Percentiles rank a stretch among this genome's conserved stretches.
These are phyloP conservation scores for Huso huso DNA, from an alignment of 2,797 vertebrate genomes.

Conservation along the genomic window DNA sequence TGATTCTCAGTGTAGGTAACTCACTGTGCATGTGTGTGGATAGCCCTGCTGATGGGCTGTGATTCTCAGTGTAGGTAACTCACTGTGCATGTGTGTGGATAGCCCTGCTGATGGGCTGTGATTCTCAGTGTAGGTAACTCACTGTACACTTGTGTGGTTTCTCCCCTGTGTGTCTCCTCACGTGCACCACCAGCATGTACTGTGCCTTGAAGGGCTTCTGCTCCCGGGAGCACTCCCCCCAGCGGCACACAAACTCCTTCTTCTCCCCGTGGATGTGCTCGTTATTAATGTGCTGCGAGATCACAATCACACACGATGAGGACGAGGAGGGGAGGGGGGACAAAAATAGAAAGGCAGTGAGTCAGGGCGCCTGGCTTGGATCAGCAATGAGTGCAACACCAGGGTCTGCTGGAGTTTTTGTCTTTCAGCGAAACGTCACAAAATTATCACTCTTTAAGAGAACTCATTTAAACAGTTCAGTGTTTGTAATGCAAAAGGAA, in stretches of 20 bases:
- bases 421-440: too few relatives aligned
- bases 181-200: constrained; percentile 97
- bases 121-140: constrained; percentile 30
- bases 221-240: constrained; percentile 85
- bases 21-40: too few relatives aligned
- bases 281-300: constrained; percentile 84
- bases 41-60: too few relatives aligned
- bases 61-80: background rate
- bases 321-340: background rate
- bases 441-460: too few relatives aligned
- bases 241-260: constrained; percentile 96
- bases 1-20: background rate
- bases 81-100: background rate
- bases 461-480: too few relatives aligned
- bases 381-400: too few relatives aligned
- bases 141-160: constrained; percentile 98
- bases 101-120: too few relatives aligned
- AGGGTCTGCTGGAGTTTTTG: too few relatives aligned
- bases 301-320: constrained; percentile 1
- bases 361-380: too few relatives aligned
- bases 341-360: background rate
- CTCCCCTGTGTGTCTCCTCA: constrained; percentile 92
- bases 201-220: constrained; percentile 97
- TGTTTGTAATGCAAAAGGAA: too few relatives aligned
- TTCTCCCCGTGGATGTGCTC: constrained; percentile 96